Evolutionary conservation across 2,888 invertebrate genomes (phyloP), one percentile per base, ranked within the genome.

Genomic region (Busseola fusca): DNA sequence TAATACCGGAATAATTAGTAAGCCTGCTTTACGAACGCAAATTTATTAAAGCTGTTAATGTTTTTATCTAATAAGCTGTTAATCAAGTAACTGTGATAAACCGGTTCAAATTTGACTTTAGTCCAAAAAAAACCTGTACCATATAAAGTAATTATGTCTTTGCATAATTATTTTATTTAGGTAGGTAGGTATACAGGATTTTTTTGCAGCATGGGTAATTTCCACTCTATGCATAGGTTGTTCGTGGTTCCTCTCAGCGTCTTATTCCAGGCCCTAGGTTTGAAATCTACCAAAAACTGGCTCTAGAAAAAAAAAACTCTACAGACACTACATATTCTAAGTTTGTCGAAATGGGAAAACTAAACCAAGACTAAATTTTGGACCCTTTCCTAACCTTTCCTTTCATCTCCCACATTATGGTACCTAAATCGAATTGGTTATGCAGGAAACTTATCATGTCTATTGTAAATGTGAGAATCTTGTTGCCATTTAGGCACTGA

Each of bases 1-100:
- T 71, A 25, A 69, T 30, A 54, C 63, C 18, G 52, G 65, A 58
- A 65, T 54, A 50, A 57, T 76, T 45, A 40, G 42, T 54, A 73
- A 63, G 16, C 18, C 30, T 14, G 56, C 16, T 66, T 45, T 42
- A 64, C 12, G n/a, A 48, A 1, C 9, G 16, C 12, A n/a, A 18
- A 45, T 67, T 56, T 56, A 37, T 64, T 50, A 45, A 79, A 66
- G 3, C 9, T 52, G 52, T 62, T 52, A 52, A 48, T 65, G 3
- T 66, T 62, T 54, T 60, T 52, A n/a, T 52, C 7, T 6, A 25
- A 21, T 60, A 16, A 12, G 34, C 16, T 45, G 37, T 48, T 66
- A 54, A 54, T 72, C 10, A 54, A 58, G 6, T 1, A 76, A 40
- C 12, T 30, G 27, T 45, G 12, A 60, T 21, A n/a, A 74, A 64